Conservation (phyloP, 2,888 invertebrate species). For the Odontomyia ornata region DNA sequence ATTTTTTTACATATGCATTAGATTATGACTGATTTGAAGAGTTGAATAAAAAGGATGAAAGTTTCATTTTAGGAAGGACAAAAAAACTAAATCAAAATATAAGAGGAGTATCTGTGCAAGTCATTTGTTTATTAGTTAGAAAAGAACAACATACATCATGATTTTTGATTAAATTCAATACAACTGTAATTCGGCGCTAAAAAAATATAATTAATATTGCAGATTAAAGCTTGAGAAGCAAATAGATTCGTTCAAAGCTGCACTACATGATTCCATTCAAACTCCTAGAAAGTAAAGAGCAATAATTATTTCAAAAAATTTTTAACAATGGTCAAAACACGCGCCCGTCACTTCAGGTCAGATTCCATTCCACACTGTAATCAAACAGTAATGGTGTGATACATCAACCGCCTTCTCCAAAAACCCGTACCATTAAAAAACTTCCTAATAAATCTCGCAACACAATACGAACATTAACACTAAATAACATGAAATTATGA, state of each 20-base stretch:
- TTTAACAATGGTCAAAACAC: background rate
- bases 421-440: background rate
- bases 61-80: background rate
- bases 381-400: constrained; percentile 2
- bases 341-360: background rate
- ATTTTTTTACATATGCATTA: background rate
- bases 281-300: too few relatives aligned
- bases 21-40: background rate
- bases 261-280: too few relatives aligned
- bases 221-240: too few relatives aligned
- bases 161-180: too few relatives aligned
- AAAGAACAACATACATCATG: too few relatives aligned
- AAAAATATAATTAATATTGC: too few relatives aligned
- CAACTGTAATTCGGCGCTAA: too few relatives aligned
- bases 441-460: background rate
- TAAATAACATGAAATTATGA: background rate
- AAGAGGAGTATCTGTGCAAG: background rate
- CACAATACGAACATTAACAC: background rate
- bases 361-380: background rate
- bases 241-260: too few relatives aligned
- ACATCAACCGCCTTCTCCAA: background rate
- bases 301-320: too few relatives aligned
- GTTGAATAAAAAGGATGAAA: background rate
- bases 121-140: too few relatives aligned
- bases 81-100: background rate